Conservation (phyloP, 2,113 vertebrate genomes). For the Orientallactaga bullata region DNA sequence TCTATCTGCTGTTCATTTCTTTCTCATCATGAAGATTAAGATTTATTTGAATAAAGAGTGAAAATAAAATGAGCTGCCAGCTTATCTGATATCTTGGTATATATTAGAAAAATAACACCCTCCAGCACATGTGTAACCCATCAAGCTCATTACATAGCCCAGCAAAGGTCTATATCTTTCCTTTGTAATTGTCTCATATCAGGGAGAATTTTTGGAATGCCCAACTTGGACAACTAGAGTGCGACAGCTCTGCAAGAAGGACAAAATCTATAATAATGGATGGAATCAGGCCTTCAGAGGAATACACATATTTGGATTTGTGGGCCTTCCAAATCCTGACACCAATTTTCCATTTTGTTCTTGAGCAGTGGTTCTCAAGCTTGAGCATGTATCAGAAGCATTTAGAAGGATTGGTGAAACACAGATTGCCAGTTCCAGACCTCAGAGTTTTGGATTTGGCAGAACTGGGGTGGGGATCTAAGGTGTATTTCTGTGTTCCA, state of each 20-base stretch:
- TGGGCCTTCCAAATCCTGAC: not conserved
- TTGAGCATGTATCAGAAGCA: not conserved
- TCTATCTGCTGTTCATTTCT: constrained; percentile 18
- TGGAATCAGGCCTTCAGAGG: not conserved
- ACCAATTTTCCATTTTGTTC: not conserved
- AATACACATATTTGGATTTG: not conserved
- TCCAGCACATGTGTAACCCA: not conserved
- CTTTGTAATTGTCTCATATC: not conserved
- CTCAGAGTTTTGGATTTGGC: not conserved
- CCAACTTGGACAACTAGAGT: not conserved
- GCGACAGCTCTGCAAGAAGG: not conserved
- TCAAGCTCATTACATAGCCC: not conserved
- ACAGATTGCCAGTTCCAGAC: not conserved
- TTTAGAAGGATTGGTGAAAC: not conserved
- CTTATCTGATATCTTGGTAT: constrained; percentile 9
- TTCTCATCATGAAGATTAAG: constrained; percentile 25
- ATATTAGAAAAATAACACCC: not conserved
- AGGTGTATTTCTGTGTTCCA: not conserved
- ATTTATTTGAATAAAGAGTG: constrained; percentile 47
- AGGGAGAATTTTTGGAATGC: constrained; percentile 1
- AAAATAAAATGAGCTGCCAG: constrained; percentile 1
- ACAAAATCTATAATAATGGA: not conserved
- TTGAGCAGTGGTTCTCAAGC: constrained; percentile 13
- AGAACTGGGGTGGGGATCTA: not conserved
- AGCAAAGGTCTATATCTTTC: not conserved